Base-by-base conservation (phyloP, 2,113 vertebrate species). In the Protobothrops mucrosquamatus region DNA sequence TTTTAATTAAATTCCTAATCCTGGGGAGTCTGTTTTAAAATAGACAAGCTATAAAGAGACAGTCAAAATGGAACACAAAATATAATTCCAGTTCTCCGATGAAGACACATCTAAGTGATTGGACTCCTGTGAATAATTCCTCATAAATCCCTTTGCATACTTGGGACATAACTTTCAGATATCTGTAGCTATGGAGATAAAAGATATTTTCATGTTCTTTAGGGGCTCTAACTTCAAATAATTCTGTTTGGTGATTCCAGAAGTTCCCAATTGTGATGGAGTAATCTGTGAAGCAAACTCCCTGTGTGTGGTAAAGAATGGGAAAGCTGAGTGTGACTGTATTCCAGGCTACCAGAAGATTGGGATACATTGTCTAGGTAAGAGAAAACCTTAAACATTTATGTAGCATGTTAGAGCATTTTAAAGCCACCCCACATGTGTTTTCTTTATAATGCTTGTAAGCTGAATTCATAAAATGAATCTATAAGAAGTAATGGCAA, bases 301-400 rank as follows among this genome's bases (percentile, higher is more conserved):
- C 0, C 95, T 98, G 91, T 99, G 99, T 22, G 97, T 97, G 91
- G 98, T 97, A 6, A 96, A 95, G 59, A 92, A 96, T 0, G 96
- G 93, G 20, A 85, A 92, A 57, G 88, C 86, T 0, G 93, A 96
- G 5, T 99, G 99, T 91, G 96, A 97, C 52, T 99, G 99, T 96
- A 96, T 98, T 92, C 98, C 97, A 0, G 98, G 98, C 87, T 97
- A 98, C 96, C 97, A 26, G 24, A 98, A 89, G 94, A 94, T 43
- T 2, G 91, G 95, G 3, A 64, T 2, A 10, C 18, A 51, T 54
- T 98, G 98, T 92, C 93, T 64, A 96, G 97, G 98, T 98, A 34
- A 97, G 96, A 94, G 85, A 56, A 64, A 90, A 26, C 59, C 10
- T 3, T 5, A 20, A 55, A 2, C 8, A 4, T 90, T 90, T 90